These are phyloP conservation scores for Sebastes oblongus DNA, from an alignment of 2,797 vertebrate genomes.

Conservation along the genomic window DNA sequence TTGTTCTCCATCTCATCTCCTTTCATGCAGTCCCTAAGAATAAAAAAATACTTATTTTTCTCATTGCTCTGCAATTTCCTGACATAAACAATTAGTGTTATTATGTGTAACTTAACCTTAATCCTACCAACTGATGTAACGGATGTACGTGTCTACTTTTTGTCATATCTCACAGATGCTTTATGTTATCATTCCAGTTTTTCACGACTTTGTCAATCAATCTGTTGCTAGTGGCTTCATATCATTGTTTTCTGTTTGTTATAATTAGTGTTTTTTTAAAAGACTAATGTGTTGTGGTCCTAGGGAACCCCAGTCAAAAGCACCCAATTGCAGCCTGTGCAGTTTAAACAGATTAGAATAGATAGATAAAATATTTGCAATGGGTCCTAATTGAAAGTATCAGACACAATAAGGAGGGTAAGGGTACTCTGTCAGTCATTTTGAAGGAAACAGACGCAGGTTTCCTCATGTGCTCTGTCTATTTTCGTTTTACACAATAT, in stretches of 20 bases:
- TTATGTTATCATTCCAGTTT: no score
- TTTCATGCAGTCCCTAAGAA: conserved; percentile 96
- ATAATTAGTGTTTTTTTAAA: no score
- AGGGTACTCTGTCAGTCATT: background rate
- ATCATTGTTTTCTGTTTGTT: no score
- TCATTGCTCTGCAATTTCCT: background rate
- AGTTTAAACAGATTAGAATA: background rate
- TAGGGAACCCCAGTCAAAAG: no score
- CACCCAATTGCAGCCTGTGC: background rate
- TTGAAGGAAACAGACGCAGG: background rate
- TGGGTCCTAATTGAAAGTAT: background rate
- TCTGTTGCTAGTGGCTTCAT: no score
- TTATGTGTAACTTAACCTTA: background rate
- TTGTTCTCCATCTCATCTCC: conserved; percentile 98
- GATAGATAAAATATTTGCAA: background rate
- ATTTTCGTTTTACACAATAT: no score
- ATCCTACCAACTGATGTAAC: no score
- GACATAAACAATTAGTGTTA: background rate
- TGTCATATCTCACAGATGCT: no score
- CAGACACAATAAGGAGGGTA: background rate
- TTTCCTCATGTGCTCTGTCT: no score
- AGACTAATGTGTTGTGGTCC: no score
- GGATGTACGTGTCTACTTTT: no score
- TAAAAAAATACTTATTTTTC: background rate
- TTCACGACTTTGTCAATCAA: no score